Evolutionary conservation across 2,888 invertebrate genomes (phyloP).

Genomic region (Melieria crassipennis): DNA sequence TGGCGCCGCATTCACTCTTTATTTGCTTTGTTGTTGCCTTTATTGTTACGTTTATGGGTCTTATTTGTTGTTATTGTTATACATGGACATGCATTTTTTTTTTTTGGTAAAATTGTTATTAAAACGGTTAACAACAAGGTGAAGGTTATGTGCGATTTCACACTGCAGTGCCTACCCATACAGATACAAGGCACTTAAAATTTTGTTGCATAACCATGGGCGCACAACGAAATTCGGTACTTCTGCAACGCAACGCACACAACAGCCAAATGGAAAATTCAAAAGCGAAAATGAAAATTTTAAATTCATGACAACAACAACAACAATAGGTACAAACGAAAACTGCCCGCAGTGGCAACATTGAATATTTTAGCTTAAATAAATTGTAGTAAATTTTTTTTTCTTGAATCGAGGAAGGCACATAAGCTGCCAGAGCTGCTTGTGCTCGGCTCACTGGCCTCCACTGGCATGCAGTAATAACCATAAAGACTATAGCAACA

Average conservation of each 20-base stretch:
- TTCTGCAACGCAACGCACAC: conserved; percentile 15
- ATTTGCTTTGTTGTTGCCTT: too few species aligned
- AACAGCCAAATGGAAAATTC: conserved; percentile 27
- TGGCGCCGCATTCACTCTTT: too few species aligned
- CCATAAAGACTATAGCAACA: too few species aligned
- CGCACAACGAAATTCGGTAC: not conserved
- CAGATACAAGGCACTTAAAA: not conserved
- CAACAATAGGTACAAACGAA: conserved; percentile 9
- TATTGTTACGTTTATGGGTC: too few species aligned
- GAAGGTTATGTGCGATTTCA: conserved; percentile 37
- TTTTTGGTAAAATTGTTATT: not conserved
- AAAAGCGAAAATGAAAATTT: not conserved
- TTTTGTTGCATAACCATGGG: conserved; percentile 15
- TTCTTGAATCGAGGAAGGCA: too few species aligned
- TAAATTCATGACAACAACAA: conserved; percentile 4
- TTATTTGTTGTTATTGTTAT: too few species aligned
- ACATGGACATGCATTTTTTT: too few species aligned
- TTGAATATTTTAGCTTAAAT: not conserved
- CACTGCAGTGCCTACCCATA: not conserved
- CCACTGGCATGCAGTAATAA: too few species aligned
- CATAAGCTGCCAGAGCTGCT: too few species aligned
- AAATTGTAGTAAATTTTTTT: too few species aligned
- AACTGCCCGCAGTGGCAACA: not conserved
- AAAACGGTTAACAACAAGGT: conserved; percentile 40
- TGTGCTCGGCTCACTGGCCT: too few species aligned